These are phyloP conservation scores for Julus scanicus DNA, from an alignment of 2,888 invertebrate species.

Conservation along the genomic window DNA sequence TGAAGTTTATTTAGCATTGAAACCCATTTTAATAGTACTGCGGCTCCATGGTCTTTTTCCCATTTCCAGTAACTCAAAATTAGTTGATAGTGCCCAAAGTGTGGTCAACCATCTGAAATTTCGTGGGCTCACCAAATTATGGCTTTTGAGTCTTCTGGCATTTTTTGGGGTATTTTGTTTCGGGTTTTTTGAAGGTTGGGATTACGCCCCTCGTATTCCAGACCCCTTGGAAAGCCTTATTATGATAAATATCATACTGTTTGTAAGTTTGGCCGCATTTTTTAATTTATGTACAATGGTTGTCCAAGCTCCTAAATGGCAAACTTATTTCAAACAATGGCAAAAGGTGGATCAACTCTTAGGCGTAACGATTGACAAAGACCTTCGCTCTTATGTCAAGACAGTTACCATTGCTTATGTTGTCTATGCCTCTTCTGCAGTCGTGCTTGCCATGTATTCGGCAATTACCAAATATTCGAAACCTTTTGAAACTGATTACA, in stretches of 20 bases:
- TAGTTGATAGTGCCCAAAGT: not conserved
- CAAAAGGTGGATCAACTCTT: not conserved
- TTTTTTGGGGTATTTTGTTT: not conserved
- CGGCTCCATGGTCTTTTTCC: not conserved
- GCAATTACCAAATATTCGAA: not conserved
- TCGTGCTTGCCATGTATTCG: not conserved
- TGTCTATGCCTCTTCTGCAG: not conserved
- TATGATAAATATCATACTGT: not conserved
- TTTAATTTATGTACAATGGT: not conserved
- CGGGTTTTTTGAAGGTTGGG: not conserved
- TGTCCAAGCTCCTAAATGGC: not conserved
- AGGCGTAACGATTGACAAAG: not conserved
- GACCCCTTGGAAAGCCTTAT: slow-evolving; percentile 6
- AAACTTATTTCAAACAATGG: not conserved
- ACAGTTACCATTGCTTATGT: not conserved
- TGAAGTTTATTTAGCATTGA: not conserved
- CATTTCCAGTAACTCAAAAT: not conserved
- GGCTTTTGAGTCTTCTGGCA: not conserved
- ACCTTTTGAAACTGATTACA: not conserved
- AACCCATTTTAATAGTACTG: not conserved
- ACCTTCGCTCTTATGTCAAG: not conserved
- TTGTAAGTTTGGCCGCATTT: not conserved
- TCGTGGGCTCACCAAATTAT: not conserved
- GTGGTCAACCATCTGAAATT: not conserved
- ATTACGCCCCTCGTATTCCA: slow-evolving; percentile 5